These are phyloP conservation scores for Dynastes maya DNA, from an alignment of 2,888 invertebrate genomes.

Conservation along the genomic window DNA sequence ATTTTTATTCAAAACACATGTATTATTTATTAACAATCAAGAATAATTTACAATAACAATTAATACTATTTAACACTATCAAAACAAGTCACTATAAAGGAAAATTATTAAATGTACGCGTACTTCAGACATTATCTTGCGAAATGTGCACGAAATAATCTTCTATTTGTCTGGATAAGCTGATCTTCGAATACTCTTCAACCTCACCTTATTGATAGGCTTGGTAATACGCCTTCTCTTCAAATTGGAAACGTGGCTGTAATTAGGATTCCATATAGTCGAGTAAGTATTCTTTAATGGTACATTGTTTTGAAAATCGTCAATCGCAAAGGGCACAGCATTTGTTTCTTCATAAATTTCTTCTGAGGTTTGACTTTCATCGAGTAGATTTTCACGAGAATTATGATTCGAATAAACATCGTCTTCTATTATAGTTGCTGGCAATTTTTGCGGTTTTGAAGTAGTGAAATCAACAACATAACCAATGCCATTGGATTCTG, in stretches of 20 bases:
- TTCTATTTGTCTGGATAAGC: too few relatives aligned
- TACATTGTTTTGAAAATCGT: slow-evolving; percentile 30
- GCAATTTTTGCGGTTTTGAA: slow-evolving; percentile 44
- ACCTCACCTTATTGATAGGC: too few relatives aligned
- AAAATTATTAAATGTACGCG: too few relatives aligned
- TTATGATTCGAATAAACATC: slow-evolving; percentile 25
- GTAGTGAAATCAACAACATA: slow-evolving; percentile 45
- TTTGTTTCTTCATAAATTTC: slow-evolving; percentile 34
- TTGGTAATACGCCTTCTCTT: background rate
- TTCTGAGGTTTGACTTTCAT: background rate
- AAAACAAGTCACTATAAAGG: too few relatives aligned
- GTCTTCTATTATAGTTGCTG: slow-evolving; percentile 41
- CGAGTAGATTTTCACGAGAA: slow-evolving; percentile 1
- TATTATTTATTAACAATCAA: too few relatives aligned
- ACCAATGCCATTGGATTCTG: slow-evolving; percentile 9
- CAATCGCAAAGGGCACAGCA: background rate
- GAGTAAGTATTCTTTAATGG: slow-evolving; percentile 30
- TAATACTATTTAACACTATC: too few relatives aligned
- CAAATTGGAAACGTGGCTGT: background rate
- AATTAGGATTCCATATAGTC: slow-evolving; percentile 31
- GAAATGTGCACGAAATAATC: too few relatives aligned
- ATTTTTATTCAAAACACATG: too few relatives aligned
- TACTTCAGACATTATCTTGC: too few relatives aligned
- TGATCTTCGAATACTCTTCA: too few relatives aligned
- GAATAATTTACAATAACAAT: too few relatives aligned